A percentile compares a stretch with the other conserved stretches of the same genome.
Conservation (phyloP, 1,140 invertebrate species). For the Protaetia brevitarsis region DNA sequence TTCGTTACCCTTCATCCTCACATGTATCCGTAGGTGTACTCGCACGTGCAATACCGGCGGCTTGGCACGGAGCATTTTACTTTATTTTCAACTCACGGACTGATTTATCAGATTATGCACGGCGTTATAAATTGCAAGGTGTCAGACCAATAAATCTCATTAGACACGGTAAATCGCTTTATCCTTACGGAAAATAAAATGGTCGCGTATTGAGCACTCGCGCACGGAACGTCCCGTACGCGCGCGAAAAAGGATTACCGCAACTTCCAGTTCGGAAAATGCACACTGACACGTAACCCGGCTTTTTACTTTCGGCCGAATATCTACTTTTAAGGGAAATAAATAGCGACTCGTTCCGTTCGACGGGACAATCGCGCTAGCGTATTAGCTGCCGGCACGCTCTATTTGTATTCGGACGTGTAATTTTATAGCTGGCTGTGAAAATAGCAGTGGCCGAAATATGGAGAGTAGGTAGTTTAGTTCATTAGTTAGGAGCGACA, state of each 20-base stretch:
- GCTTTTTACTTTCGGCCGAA: not conserved
- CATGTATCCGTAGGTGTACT: too few relatives aligned
- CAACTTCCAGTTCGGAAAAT: not conserved
- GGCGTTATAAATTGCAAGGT: constrained; percentile 21
- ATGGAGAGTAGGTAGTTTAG: too few relatives aligned
- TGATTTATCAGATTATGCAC: constrained; percentile 22
- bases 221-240: too few relatives aligned
- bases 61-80: not conserved
- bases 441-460: too few relatives aligned
- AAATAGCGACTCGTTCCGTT: not conserved
- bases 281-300: not conserved
- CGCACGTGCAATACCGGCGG: not conserved
- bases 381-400: too few relatives aligned
- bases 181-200: constrained; percentile 21
- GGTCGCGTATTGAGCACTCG: constrained; percentile 19
- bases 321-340: constrained; percentile 17
- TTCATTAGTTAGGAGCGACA: too few relatives aligned
- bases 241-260: constrained; percentile 19
- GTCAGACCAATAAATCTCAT: constrained; percentile 23
- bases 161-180: constrained; percentile 23
- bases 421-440: too few relatives aligned
- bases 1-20: too few relatives aligned
- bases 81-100: constrained; percentile 9
- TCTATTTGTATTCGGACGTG: too few relatives aligned
- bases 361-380: too few relatives aligned